Conservation (phyloP, 1,140 invertebrate genomes). For the Phocides pigmalion region DNA sequence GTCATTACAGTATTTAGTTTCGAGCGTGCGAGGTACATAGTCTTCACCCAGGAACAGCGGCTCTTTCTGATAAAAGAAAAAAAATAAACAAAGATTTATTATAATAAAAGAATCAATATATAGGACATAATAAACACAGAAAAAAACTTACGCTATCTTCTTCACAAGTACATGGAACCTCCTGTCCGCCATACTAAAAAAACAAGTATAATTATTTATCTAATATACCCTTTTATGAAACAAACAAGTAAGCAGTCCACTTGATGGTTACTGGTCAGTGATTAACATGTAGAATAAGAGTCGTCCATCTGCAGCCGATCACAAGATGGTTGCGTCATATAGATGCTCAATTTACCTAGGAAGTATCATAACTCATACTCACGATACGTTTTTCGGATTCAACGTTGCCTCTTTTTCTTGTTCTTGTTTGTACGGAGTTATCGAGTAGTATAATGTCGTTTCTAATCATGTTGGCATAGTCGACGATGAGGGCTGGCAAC, state of each 20-base stretch:
- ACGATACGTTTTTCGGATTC: slow-evolving; percentile 60
- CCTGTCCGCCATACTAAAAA: slow-evolving; percentile 53
- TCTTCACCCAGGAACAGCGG: slow-evolving; percentile 48
- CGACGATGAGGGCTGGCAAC: slow-evolving; percentile 62
- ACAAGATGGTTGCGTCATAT: too few species aligned
- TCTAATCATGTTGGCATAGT: slow-evolving; percentile 73
- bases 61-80: slow-evolving; percentile 26
- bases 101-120: too few species aligned
- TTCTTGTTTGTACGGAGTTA: slow-evolving; percentile 71
- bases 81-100: too few species aligned
- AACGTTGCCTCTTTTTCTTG: slow-evolving; percentile 67
- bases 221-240: too few species aligned
- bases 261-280: too few species aligned
- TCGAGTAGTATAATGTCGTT: slow-evolving; percentile 72
- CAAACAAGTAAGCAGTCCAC: too few species aligned
- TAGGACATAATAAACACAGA: too few species aligned
- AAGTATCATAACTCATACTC: slow-evolving; percentile 39
- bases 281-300: too few species aligned
- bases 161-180: slow-evolving; percentile 62
- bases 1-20: slow-evolving; percentile 54
- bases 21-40: slow-evolving; percentile 51
- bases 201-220: not conserved
- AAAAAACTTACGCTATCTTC: slow-evolving; percentile 54
- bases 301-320: too few species aligned
- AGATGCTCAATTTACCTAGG: not conserved